Evolutionary conservation across 2,113 vertebrate genomes (phyloP).

Genomic region (Nestor notabilis): DNA sequence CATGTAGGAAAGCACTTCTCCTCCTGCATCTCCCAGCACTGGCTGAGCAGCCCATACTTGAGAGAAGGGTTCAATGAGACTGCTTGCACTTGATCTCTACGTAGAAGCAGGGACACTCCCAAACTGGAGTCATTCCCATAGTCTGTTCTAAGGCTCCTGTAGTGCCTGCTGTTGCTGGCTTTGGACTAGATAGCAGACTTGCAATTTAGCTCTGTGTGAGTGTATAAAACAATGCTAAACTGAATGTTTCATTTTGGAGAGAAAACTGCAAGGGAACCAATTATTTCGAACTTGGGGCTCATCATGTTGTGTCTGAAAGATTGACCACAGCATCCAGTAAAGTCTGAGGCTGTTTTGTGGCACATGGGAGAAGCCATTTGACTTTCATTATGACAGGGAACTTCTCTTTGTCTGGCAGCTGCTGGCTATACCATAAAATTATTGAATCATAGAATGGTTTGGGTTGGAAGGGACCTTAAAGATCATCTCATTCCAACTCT

Average conservation of each 20-base stretch:
- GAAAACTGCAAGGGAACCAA: neutral
- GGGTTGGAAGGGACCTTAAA: neutral
- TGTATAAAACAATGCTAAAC: neutral
- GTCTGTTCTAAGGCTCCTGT: neutral
- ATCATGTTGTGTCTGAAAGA: neutral
- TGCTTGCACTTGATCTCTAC: neutral
- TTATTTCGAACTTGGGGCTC: neutral
- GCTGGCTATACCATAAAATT: neutral
- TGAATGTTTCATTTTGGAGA: neutral
- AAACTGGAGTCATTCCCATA: neutral
- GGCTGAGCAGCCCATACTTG: neutral
- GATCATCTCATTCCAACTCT: neutral
- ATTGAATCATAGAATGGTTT: neutral
- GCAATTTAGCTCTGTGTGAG: neutral
- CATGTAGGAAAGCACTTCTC: neutral
- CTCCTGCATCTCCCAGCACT: neutral
- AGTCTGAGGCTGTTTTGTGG: neutral
- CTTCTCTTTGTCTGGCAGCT: neutral
- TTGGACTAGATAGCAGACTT: neutral
- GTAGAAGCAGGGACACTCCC: neutral
- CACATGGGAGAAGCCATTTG: fast-evolving
- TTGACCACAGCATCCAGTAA: neutral
- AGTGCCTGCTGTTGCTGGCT: neutral
- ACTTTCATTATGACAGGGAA: neutral
- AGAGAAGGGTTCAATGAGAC: neutral